Conservation (phyloP, 1,140 invertebrate genomes). For the Drosophila athabasca region DNA sequence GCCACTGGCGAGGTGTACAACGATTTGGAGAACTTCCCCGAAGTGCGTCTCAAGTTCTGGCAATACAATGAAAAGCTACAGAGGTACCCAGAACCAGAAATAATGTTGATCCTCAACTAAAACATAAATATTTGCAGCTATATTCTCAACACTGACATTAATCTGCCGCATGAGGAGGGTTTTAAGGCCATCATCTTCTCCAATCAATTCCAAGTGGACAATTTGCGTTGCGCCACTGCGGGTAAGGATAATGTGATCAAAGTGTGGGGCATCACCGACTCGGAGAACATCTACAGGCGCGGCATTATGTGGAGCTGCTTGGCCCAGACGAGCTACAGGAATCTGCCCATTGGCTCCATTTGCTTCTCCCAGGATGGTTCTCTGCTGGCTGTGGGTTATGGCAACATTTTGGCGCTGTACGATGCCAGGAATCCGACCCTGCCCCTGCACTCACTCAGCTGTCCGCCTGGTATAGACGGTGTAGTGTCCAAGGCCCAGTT, state of each 20-base stretch:
- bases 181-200: conserved; percentile 87
- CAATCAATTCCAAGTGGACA: conserved; percentile 84
- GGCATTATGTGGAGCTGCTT: conserved; percentile 87
- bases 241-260: conserved; percentile 90
- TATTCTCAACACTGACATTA: conserved; percentile 89
- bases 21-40: conserved; percentile 86
- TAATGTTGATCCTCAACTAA: neutral
- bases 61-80: conserved; percentile 86
- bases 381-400: conserved; percentile 89
- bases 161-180: conserved; percentile 88
- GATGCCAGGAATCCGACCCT: conserved; percentile 84
- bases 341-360: conserved; percentile 85
- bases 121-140: conserved; percentile 85
- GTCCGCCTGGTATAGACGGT: conserved; percentile 65
- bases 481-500: conserved; percentile 67
- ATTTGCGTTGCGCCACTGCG: conserved; percentile 86
- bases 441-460: conserved; percentile 85
- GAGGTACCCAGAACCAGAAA: conserved; percentile 84
- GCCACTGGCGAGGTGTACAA: conserved; percentile 89
- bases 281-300: conserved; percentile 85
- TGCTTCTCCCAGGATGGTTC: conserved; percentile 91
- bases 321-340: conserved; percentile 87
- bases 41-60: conserved; percentile 93
- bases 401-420: conserved; percentile 89
- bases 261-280: conserved; percentile 87